Conservation (phyloP, 2,888 invertebrate genomes). For the Lathronympha strigana region DNA sequence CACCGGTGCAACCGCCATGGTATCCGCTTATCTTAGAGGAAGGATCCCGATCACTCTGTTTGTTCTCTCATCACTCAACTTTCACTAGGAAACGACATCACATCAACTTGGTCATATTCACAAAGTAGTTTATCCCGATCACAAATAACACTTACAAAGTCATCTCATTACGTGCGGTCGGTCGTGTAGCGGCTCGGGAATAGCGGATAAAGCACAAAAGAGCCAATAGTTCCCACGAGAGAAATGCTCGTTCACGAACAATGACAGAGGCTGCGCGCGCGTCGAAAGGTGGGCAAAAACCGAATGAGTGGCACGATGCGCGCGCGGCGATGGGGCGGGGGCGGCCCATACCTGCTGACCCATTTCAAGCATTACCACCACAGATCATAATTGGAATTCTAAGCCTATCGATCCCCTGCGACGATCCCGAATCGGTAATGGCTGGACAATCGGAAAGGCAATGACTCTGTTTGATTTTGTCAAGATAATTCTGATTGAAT, state of each 20-base stretch:
- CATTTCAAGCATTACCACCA: slow-evolving; percentile 64
- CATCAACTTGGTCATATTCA: slow-evolving; percentile 64
- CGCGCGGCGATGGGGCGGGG: slow-evolving; percentile 50
- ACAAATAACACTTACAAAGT: slow-evolving; percentile 55
- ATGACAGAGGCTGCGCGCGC: slow-evolving; percentile 78
- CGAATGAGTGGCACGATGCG: slow-evolving; percentile 69
- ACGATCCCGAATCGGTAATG: slow-evolving; percentile 18
- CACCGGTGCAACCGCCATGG: slow-evolving; percentile 71
- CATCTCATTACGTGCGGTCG: slow-evolving; percentile 63
- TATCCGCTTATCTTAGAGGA: slow-evolving; percentile 64
- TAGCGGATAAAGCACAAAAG: slow-evolving; percentile 73
- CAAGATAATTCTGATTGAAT: slow-evolving; percentile 1
- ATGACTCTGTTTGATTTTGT: neutral
- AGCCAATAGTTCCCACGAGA: slow-evolving; percentile 77
- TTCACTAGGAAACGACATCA: slow-evolving; percentile 64
- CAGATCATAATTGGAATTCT: slow-evolving; percentile 53
- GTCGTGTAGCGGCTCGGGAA: slow-evolving; percentile 61
- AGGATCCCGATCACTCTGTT: slow-evolving; percentile 67
- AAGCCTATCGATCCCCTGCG: slow-evolving; percentile 44
- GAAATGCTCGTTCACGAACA: slow-evolving; percentile 74
- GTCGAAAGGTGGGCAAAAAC: slow-evolving; percentile 84
- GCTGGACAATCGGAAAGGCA: neutral
- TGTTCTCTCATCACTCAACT: slow-evolving; percentile 78
- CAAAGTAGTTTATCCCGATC: slow-evolving; percentile 53
- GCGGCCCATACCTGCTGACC: slow-evolving; percentile 74